Evolutionary conservation across 2,797 vertebrate species (phyloP).

Genomic region (Scyliorhinus canicula): DNA sequence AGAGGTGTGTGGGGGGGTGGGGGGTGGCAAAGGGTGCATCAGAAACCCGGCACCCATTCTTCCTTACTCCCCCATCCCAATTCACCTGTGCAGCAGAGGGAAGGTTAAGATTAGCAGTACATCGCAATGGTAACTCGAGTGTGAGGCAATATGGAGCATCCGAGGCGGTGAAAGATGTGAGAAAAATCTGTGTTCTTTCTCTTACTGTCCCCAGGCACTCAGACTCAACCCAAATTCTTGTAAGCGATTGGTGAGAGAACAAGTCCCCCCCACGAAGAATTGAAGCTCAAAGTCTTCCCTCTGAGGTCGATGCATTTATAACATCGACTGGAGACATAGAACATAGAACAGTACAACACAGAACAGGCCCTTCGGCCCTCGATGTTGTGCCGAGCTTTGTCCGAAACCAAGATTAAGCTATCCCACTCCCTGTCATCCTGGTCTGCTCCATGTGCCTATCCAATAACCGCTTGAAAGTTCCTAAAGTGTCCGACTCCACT

Average conservation of each 20-base stretch:
- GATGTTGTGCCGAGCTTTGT: too few species aligned
- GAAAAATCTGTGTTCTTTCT: background rate
- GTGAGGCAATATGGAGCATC: background rate
- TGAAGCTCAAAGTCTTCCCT: background rate
- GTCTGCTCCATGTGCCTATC: too few species aligned
- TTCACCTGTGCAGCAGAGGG: background rate
- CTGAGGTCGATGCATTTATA: background rate
- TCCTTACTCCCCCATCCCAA: too few species aligned
- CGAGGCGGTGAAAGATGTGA: background rate
- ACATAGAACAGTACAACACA: too few species aligned
- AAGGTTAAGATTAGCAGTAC: background rate
- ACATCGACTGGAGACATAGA: background rate
- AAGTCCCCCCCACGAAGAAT: background rate
- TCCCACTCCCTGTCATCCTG: too few species aligned
- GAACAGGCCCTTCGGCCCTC: too few species aligned
- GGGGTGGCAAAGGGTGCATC: background rate
- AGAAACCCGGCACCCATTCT: background rate
- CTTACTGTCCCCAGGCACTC: background rate
- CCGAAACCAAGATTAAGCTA: too few species aligned
- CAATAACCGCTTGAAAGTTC: too few species aligned
- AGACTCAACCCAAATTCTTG: background rate
- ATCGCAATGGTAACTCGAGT: background rate
- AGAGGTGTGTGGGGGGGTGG: too few species aligned
- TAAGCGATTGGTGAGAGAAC: background rate
- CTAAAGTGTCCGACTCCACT: too few species aligned